A percentile compares a stretch with the other conserved stretches of the same genome.
Evolutionary conservation across 2,113 vertebrate genomes (phyloP).

Genomic region (Gymnarchus niloticus): DNA sequence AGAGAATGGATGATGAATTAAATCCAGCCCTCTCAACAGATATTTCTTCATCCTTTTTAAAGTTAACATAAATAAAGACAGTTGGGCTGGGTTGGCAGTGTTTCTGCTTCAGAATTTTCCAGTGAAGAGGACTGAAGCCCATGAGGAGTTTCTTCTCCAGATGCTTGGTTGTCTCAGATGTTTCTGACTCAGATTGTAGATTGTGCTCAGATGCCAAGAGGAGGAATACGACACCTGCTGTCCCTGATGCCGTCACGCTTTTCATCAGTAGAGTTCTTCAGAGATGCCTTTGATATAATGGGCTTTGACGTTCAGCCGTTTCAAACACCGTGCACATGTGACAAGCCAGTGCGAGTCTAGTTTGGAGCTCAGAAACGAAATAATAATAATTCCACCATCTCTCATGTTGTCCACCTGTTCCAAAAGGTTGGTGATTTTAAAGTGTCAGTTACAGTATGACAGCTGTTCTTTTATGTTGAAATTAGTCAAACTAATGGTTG

Average conservation of each 20-base stretch:
- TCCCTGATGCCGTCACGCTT: not conserved
- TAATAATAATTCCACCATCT: not conserved
- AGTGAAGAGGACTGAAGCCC: not conserved
- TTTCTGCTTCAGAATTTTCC: not conserved
- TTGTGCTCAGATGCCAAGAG: not conserved
- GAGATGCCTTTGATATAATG: not conserved
- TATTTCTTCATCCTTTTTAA: not conserved
- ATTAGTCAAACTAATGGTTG: not conserved
- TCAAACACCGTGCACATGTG: not conserved
- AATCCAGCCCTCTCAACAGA: no score
- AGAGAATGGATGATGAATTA: not conserved
- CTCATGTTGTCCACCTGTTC: not conserved
- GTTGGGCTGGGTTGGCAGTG: not conserved
- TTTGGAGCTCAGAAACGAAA: not conserved
- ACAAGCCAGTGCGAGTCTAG: not conserved
- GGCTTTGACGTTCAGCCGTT: not conserved
- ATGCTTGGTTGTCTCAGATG: not conserved
- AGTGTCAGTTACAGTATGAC: not conserved
- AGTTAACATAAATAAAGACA: not conserved
- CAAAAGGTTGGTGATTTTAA: not conserved
- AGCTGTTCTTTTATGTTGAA: not conserved
- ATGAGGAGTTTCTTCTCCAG: not conserved
- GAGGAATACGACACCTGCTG: not conserved
- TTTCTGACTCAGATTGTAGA: no score
- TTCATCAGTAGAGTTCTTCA: not conserved